A percentile compares a stretch with the other conserved stretches of the same genome.
Evolutionary conservation across 2,888 invertebrate genomes (phyloP).

Genomic region (Orchesellides sinensis): DNA sequence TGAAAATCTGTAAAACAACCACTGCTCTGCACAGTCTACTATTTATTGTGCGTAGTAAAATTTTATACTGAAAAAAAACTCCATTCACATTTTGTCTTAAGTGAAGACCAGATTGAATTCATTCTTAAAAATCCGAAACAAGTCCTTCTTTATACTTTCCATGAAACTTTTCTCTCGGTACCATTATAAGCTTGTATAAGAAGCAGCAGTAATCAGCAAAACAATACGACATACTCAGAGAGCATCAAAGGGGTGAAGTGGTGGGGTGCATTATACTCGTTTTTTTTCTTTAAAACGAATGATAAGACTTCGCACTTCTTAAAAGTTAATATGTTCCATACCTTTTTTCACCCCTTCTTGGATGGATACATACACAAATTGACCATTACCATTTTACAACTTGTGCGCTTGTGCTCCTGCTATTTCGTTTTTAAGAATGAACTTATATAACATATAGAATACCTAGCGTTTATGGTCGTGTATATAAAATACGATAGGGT

Average conservation of each 20-base stretch:
- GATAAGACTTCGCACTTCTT: slow-evolving; percentile 27
- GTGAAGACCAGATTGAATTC: too few species aligned
- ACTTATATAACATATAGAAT: not conserved
- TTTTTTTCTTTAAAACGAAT: not conserved
- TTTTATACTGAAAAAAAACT: too few species aligned
- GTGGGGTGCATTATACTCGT: slow-evolving; percentile 23
- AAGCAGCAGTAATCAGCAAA: too few species aligned
- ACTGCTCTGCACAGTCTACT: too few species aligned
- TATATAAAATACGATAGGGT: too few species aligned
- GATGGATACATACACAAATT: not conserved
- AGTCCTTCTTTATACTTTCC: not conserved
- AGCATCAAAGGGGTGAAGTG: slow-evolving; percentile 9
- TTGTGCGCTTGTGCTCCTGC: slow-evolving; percentile 23
- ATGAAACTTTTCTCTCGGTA: not conserved
- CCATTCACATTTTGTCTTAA: too few species aligned
- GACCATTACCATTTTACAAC: slow-evolving; percentile 28
- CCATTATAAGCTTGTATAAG: too few species aligned
- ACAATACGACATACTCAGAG: too few species aligned
- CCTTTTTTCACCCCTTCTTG: not conserved
- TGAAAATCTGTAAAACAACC: too few species aligned
- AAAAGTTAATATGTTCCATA: not conserved
- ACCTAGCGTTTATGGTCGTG: too few species aligned
- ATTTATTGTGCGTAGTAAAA: too few species aligned
- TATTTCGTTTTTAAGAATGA: not conserved
- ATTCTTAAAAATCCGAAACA: slow-evolving; percentile 27